Conservation (phyloP, 2,888 invertebrate genomes). For the Drosophila monieri region DNA sequence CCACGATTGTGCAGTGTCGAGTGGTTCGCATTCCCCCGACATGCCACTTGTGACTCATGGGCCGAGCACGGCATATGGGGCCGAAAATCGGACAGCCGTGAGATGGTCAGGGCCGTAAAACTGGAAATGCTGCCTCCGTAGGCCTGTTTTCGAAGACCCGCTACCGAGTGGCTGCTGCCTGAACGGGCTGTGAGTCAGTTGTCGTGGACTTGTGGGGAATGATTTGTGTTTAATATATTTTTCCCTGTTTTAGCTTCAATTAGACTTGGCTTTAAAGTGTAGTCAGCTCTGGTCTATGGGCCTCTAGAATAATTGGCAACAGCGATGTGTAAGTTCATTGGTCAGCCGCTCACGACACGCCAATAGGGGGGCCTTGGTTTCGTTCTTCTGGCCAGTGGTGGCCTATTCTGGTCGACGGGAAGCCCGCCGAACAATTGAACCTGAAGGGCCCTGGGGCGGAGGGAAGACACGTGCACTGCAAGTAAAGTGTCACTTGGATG, state of each 20-base stretch:
- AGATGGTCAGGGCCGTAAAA: slow-evolving; percentile 69
- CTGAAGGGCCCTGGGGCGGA: neutral
- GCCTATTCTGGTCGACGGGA: slow-evolving; percentile 11
- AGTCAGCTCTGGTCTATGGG: slow-evolving; percentile 37
- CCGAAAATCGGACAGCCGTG: slow-evolving; percentile 54
- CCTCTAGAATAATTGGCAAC: slow-evolving; percentile 52
- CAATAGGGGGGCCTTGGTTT: neutral
- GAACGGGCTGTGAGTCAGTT: slow-evolving; percentile 6
- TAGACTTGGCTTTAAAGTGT: slow-evolving; percentile 10
- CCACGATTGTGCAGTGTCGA: slow-evolving; percentile 16
- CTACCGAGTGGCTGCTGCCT: too few species aligned
- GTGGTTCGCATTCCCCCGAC: slow-evolving; percentile 15
- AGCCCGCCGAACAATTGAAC: too few species aligned
- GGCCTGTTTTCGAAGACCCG: slow-evolving; percentile 34
- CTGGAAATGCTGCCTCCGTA: slow-evolving; percentile 34
- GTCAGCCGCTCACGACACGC: slow-evolving; percentile 51
- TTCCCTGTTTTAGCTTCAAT: neutral
- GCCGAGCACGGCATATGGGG: slow-evolving; percentile 39
- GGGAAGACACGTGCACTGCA: slow-evolving; percentile 43
- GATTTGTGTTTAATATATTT: too few species aligned
- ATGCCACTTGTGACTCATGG: slow-evolving; percentile 16
- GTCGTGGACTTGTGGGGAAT: too few species aligned
- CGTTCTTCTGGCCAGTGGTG: slow-evolving; percentile 16
- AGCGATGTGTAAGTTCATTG: slow-evolving; percentile 70
- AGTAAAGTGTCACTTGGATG: slow-evolving; percentile 64